Evolutionary conservation across 2,888 invertebrate genomes (phyloP).

Genomic region (Agrenia bidenticulata): DNA sequence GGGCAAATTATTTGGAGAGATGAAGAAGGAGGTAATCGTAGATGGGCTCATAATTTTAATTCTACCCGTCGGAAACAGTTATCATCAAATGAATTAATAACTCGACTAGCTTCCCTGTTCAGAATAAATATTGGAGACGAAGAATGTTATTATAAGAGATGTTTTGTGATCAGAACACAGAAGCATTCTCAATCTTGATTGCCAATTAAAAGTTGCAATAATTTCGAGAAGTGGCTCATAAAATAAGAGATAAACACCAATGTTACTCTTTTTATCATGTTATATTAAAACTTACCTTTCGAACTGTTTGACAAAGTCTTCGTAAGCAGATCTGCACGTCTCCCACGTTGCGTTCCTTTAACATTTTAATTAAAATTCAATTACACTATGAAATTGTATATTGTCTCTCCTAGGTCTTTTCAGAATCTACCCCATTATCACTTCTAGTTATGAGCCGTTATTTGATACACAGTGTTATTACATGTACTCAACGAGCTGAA

Average conservation of each 20-base stretch:
- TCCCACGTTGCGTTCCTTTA: constrained; percentile 78
- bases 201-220: constrained; percentile 47
- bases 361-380: constrained; percentile 54
- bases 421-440: constrained; percentile 14
- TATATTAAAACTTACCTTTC: constrained; percentile 72
- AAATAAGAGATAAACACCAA: constrained; percentile 29
- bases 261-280: constrained; percentile 37
- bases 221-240: constrained; percentile 42
- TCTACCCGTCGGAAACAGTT: constrained; percentile 3
- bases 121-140: not conserved
- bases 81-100: constrained; percentile 14
- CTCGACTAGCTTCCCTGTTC: not conserved
- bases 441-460: constrained; percentile 7
- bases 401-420: constrained; percentile 4
- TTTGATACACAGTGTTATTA: not conserved
- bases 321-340: constrained; percentile 91
- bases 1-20: too few species aligned
- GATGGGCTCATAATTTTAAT: constrained; percentile 6
- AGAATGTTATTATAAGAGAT: not conserved
- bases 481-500: not conserved
- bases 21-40: constrained; percentile 3
- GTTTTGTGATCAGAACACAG: constrained; percentile 1
- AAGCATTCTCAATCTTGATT: constrained; percentile 37
- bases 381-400: constrained; percentile 34
- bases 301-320: constrained; percentile 91